Evolutionary conservation across 2,888 invertebrate species (phyloP), one percentile per base, ranked within the genome.

Genomic region (Rhingia campestris): DNA sequence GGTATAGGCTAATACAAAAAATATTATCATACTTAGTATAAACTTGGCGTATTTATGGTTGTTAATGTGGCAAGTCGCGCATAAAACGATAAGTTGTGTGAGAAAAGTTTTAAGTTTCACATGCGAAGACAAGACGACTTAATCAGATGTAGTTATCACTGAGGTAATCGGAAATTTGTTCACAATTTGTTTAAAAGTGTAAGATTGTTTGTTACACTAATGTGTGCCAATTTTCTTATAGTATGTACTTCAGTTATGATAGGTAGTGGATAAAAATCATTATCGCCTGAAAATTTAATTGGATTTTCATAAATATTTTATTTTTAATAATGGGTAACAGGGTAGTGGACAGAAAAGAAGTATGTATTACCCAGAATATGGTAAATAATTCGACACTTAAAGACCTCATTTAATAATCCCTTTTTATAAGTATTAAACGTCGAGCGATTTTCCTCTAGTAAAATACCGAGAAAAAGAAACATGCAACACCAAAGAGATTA

Each of bases 31-130:
- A 59, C 7, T 30, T 53, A 12, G 32, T 47, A 53, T 54, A 63
- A 73, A 54, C 12, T 37, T 2, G 9, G 53, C 30, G 37, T 56
- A 37, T 64, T 63, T 73, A 63, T 54, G 39, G 53, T 47, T 39
- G 43, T 37, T 37, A 35, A 30, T 63, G 59, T 3, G 22, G 22
- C 51, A 49, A 45, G 12, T n/a, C 35, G 1, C 22, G 12, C 22
- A 54, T 72, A 47, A 45, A 32, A 35, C 4, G 32, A 49, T 49
- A 7, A 49, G 30, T 9, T 30, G 30, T 49, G 45, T 47, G 22
- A 47, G 53, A 63, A 9, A 43, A 45, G 43, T 37, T 4, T 32
- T n/a, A 53, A 53, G 33, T 67, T 54, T 7, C 63, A 41, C n/a
- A 2, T 6, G 41, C 4, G 41, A 12, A 43, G 14, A 41, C 14